Base-by-base conservation (phyloP, 2,888 invertebrate species). In the Tethea ocularis region DNA sequence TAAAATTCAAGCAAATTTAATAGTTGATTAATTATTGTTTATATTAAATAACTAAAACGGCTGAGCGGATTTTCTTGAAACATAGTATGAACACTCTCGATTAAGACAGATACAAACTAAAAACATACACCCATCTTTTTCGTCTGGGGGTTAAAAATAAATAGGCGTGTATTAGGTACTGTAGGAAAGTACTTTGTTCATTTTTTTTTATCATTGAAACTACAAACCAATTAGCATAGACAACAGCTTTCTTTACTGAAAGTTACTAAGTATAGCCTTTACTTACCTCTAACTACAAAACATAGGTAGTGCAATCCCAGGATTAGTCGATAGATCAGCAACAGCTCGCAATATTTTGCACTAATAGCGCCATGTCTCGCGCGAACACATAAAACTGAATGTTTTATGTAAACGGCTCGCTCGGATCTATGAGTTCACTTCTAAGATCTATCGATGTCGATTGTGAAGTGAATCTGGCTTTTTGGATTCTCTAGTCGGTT, bases 271-370 rank as follows among this genome's bases (percentile, higher is more conserved):
- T n/a, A 10, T 29, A 8, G 8, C 29, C 23, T 52, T 23, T 20
- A 54, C 1, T 11, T 33, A 46, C 46, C 38, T 58, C 55, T 56
- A 36, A 23, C 46, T 57, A 52, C 52, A 56, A 51, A 51, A 29
- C 51, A 51, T 52, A 24, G 52, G 29, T 46, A 33, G 60, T 52
- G 79, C 89, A 90, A 89, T 91, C 83, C 69, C 64, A 69, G 75
- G 85, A 91, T 90, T 86, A 86, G 78, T 26, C 87, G 72, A 91
- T 92, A 88, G 73, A 89, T 92, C 91, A 91, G 82, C 38, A 26
- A 56, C 56, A 68, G 60, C 67, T 68, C 67, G 75, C 88, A 67
- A 89, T 92, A 84, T 74, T 87, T 91, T 80, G 75, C 76, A 53
- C 65, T 85, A 88, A 89, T 82, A 78, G 87, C 79, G 77, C 88